Evolutionary conservation across 2,888 invertebrate species (phyloP).

Genomic region (Napeogenes sylphis): DNA sequence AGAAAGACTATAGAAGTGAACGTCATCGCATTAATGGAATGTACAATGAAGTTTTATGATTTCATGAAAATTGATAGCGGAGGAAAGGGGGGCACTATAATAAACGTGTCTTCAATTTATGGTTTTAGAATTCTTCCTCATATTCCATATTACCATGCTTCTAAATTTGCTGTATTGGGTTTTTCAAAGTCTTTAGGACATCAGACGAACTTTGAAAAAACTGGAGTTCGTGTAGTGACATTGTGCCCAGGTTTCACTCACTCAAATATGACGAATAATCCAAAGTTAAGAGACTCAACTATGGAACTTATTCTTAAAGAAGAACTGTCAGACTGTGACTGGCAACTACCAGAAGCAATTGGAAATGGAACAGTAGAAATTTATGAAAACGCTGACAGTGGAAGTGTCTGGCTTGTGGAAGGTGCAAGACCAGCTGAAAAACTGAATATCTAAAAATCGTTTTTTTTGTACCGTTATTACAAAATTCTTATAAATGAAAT

Average conservation of each 20-base stretch:
- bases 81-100: conserved; percentile 76
- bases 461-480: not conserved
- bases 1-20: conserved; percentile 47
- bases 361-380: conserved; percentile 39
- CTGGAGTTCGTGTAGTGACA: conserved; percentile 63
- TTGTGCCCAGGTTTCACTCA: conserved; percentile 65
- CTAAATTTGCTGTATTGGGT: conserved; percentile 73
- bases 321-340: conserved; percentile 25
- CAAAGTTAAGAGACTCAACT: conserved; percentile 25
- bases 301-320: conserved; percentile 17
- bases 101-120: conserved; percentile 79
- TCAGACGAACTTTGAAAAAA: conserved; percentile 53
- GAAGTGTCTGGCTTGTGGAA: conserved; percentile 50
- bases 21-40: conserved; percentile 39
- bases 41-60: conserved; percentile 69
- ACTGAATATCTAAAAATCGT: conserved; percentile 14
- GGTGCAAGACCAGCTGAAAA: conserved; percentile 29
- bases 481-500: not conserved
- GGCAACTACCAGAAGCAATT: conserved; percentile 37
- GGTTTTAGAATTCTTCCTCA: conserved; percentile 67
- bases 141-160: conserved; percentile 74
- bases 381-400: conserved; percentile 53
- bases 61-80: conserved; percentile 73
- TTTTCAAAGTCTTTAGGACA: conserved; percentile 61
- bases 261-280: conserved; percentile 36